Percentiles rank a stretch among this genome's conserved stretches.
Conservation (phyloP, 2,888 invertebrate species). For the Nomada goodeniana region DNA sequence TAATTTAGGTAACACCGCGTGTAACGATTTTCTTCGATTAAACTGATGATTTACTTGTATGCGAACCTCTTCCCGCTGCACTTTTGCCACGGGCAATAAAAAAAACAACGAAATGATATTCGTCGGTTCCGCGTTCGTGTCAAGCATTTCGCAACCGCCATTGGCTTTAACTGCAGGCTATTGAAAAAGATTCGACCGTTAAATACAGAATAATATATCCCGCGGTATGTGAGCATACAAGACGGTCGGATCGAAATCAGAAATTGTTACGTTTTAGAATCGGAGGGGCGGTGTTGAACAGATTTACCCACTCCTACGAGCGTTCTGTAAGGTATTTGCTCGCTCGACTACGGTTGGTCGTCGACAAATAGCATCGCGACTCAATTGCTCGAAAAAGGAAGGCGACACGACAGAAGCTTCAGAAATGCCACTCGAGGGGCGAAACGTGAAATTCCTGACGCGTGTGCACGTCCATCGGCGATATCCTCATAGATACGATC, state of each 20-base stretch:
- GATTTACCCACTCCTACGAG: neutral
- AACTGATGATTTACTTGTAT: no score
- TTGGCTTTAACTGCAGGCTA: no score
- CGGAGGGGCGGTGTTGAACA: neutral
- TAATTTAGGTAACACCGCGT: no score
- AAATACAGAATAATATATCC: no score
- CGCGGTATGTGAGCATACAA: no score
- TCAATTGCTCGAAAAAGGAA: slow-evolving; percentile 53
- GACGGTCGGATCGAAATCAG: neutral
- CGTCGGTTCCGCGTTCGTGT: no score
- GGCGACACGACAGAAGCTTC: slow-evolving; percentile 34
- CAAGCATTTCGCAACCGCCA: no score
- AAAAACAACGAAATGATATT: no score
- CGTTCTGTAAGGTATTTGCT: slow-evolving; percentile 34
- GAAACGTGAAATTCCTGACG: slow-evolving; percentile 45
- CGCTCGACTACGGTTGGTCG: slow-evolving; percentile 1
- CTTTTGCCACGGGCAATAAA: no score
- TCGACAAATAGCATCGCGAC: slow-evolving; percentile 51
- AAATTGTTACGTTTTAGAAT: neutral
- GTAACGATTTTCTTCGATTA: no score
- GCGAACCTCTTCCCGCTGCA: no score
- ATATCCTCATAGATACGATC: slow-evolving; percentile 43
- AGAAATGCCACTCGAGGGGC: slow-evolving; percentile 42
- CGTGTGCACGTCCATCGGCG: slow-evolving; percentile 33
- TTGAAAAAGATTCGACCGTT: no score